Conservation (phyloP, 2,888 invertebrate species). For the Aquatica leii region DNA sequence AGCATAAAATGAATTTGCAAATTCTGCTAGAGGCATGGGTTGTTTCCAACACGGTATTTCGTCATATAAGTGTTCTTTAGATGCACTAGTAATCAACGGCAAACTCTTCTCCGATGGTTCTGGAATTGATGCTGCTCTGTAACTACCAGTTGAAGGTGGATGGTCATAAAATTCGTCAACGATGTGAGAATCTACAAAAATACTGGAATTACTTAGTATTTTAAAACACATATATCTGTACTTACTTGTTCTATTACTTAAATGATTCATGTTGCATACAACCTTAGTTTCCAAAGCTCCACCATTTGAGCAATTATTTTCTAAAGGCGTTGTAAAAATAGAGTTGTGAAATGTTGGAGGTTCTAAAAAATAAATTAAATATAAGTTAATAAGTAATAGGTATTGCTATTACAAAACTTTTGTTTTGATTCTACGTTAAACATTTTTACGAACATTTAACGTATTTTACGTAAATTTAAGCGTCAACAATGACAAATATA, state of each 20-base stretch:
- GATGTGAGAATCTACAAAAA: slow-evolving; percentile 15
- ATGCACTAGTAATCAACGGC: neutral
- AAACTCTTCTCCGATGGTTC: slow-evolving; percentile 53
- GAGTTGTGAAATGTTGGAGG: slow-evolving; percentile 64
- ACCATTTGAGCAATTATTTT: slow-evolving; percentile 14
- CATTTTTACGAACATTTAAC: too few relatives aligned
- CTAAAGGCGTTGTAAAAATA: slow-evolving; percentile 44
- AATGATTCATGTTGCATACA: slow-evolving; percentile 42
- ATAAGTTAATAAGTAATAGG: too few relatives aligned
- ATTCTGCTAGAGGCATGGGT: slow-evolving; percentile 10
- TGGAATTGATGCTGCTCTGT: slow-evolving; percentile 52
- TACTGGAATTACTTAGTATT: neutral
- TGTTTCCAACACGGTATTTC: slow-evolving; percentile 65
- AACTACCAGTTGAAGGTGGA: slow-evolving; percentile 57
- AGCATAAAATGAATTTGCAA: slow-evolving; percentile 15
- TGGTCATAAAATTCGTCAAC: slow-evolving; percentile 67
- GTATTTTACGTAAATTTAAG: too few relatives aligned
- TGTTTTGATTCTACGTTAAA: too few relatives aligned
- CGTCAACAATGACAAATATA: too few relatives aligned
- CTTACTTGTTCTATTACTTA: slow-evolving; percentile 18
- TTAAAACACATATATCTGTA: neutral
- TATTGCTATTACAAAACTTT: too few relatives aligned
- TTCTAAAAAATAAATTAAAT: slow-evolving; percentile 62
- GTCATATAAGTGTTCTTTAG: slow-evolving; percentile 66
- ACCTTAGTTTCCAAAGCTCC: slow-evolving; percentile 42